These are phyloP conservation scores for Pandemis heparana DNA, from an alignment of 2,888 invertebrate species.

Conservation along the genomic window DNA sequence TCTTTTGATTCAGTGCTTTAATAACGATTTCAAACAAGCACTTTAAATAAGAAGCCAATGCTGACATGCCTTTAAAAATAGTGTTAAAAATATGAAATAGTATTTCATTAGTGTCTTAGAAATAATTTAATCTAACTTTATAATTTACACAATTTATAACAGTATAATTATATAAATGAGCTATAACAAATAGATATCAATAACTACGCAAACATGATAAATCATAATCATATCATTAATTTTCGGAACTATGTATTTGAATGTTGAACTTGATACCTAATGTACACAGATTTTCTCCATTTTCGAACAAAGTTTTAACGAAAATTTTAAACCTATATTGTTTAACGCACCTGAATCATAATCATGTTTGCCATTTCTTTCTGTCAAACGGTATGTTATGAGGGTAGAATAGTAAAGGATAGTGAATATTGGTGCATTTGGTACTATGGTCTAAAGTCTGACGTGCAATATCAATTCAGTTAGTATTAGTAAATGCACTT, in stretches of 20 bases:
- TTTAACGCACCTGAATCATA: too few species aligned
- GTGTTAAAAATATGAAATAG: neutral
- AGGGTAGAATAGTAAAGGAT: too few species aligned
- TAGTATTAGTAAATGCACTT: slow-evolving; percentile 25
- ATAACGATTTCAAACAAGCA: neutral
- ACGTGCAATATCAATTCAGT: too few species aligned
- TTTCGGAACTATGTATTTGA: too few species aligned
- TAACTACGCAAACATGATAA: neutral
- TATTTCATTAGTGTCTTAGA: neutral
- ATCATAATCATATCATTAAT: neutral
- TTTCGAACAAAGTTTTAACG: too few species aligned
- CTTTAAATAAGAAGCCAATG: neutral
- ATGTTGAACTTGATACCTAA: too few species aligned
- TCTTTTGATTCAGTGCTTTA: slow-evolving; percentile 11
- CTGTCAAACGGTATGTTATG: too few species aligned
- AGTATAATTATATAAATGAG: neutral
- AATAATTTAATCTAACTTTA: neutral
- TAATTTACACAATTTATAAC: neutral
- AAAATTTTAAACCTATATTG: too few species aligned
- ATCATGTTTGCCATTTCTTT: too few species aligned
- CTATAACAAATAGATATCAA: neutral
- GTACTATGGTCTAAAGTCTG: too few species aligned
- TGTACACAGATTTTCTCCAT: too few species aligned
- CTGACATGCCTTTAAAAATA: slow-evolving; percentile 3
- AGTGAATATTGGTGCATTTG: too few species aligned